A percentile compares a stretch with the other conserved stretches of the same genome.
Conservation (phyloP, 2,113 vertebrate genomes). For the Manacus vitellinus region DNA sequence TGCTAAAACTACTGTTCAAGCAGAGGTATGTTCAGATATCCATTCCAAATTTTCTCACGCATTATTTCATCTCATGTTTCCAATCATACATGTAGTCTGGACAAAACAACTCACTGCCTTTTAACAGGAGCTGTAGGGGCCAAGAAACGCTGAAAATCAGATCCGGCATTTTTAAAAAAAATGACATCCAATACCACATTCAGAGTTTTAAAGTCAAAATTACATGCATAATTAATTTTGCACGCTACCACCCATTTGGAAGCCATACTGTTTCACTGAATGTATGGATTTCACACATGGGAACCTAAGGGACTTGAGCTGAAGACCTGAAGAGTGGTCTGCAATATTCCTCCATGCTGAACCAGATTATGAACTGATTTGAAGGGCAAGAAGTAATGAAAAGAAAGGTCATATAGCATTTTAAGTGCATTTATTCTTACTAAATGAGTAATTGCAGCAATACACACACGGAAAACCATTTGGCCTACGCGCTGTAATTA, state of each 20-base stretch:
- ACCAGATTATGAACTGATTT: not conserved
- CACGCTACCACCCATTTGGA: not conserved
- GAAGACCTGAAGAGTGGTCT: not conserved
- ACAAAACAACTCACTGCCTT: slow-evolving; percentile 33
- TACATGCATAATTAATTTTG: not conserved
- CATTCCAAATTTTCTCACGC: slow-evolving; percentile 41
- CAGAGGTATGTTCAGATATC: not conserved
- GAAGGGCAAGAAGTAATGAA: not conserved
- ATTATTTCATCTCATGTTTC: slow-evolving; percentile 28
- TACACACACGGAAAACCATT: slow-evolving; percentile 11
- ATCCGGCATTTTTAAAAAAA: not conserved
- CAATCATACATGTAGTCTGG: not conserved
- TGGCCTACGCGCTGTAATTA: not conserved
- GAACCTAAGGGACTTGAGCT: not conserved
- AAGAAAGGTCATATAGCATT: not conserved
- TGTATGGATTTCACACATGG: not conserved
- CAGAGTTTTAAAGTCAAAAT: slow-evolving; percentile 8
- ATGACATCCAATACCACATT: not conserved
- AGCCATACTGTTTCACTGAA: not conserved
- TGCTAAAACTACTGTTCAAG: slow-evolving; percentile 11
- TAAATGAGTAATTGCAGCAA: slow-evolving; percentile 19
- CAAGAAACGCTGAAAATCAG: not conserved
- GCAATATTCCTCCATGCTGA: not conserved
- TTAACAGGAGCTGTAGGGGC: not conserved
- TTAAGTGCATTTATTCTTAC: slow-evolving; percentile 16